Evolutionary conservation across 1,140 invertebrate species (phyloP), one percentile per base, ranked within the genome.

Genomic region (Riptortus pedestris): DNA sequence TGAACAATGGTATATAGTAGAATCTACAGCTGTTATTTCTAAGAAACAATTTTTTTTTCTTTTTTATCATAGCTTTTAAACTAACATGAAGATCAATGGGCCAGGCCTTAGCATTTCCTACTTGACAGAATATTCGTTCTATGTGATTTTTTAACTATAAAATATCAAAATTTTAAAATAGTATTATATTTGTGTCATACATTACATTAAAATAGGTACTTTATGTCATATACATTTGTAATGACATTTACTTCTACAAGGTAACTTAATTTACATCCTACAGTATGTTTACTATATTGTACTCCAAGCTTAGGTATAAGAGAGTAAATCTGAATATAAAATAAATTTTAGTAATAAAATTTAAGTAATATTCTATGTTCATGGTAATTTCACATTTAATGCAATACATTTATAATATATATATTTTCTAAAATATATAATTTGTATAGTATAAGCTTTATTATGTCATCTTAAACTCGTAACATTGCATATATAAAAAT

Each of bases 121-220:
- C n/a, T n/a, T n/a, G n/a, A n/a, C n/a, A n/a, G n/a, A n/a, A n/a
- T n/a, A n/a, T n/a, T n/a, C n/a, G n/a, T n/a, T n/a, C n/a, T n/a
- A n/a, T n/a, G n/a, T n/a, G n/a, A n/a, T n/a, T n/a, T n/a, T n/a
- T n/a, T n/a, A n/a, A n/a, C n/a, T n/a, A n/a, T n/a, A n/a, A n/a
- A n/a, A n/a, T n/a, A n/a, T n/a, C n/a, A 55, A 24, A 26, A 26
- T 24, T 55, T 55, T 55, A 55, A 55, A 55, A 55, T 55, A 55
- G 16, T 55, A 55, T 24, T 55, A 55, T 55, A 55, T 55, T 27
- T 55, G 2, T 55, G 24, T 55, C 24, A 14, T 55, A 55, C 24
- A 24, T 55, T 55, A 55, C 51, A 55, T 55, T 55, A 55, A 55
- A 55, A 55, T 55, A 55, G 51, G 51, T 55, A 55, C 4, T 55